Percentiles rank a stretch among this genome's conserved stretches.
Evolutionary conservation across 2,113 vertebrate species (phyloP).

Genomic region (Aldabrachelys gigantea): DNA sequence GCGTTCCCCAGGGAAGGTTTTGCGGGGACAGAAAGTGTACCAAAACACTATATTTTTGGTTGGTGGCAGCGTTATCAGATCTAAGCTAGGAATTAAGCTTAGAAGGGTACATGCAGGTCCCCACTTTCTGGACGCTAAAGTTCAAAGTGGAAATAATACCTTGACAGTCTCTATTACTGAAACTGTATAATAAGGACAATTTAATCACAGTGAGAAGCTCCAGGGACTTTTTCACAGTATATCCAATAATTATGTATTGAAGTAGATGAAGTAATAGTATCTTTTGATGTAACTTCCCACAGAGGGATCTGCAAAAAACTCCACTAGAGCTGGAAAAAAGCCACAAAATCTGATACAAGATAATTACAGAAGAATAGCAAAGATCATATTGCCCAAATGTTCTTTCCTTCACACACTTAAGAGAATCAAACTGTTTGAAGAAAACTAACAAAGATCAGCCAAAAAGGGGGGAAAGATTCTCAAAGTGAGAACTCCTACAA

Average conservation of each 20-base stretch:
- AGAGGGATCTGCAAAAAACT: constrained; percentile 9
- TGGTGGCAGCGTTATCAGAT: too few species aligned
- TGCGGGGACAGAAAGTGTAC: too few species aligned
- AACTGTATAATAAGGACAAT: constrained; percentile 28
- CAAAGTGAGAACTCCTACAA: neutral
- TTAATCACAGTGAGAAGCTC: constrained; percentile 19
- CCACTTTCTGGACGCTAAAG: too few species aligned
- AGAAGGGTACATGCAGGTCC: too few species aligned
- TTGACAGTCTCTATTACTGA: neutral
- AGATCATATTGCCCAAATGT: neutral
- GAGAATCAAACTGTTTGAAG: neutral
- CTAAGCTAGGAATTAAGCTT: too few species aligned
- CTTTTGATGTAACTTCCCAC: constrained; percentile 23
- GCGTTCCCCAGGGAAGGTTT: too few species aligned
- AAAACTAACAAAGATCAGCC: neutral
- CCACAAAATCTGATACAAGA: neutral
- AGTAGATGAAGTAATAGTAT: constrained; percentile 37
- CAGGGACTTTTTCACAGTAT: constrained; percentile 43
- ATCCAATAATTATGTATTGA: constrained; percentile 19
- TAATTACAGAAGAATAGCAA: neutral
- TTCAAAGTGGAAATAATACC: too few species aligned
- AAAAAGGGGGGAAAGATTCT: neutral
- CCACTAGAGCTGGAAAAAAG: neutral
- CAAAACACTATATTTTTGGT: too few species aligned
- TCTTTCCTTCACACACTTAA: neutral